phyloP scores from a whole-genome alignment of 2,113 vertebrate genomes.

The Pampusana beccarii region DNA sequence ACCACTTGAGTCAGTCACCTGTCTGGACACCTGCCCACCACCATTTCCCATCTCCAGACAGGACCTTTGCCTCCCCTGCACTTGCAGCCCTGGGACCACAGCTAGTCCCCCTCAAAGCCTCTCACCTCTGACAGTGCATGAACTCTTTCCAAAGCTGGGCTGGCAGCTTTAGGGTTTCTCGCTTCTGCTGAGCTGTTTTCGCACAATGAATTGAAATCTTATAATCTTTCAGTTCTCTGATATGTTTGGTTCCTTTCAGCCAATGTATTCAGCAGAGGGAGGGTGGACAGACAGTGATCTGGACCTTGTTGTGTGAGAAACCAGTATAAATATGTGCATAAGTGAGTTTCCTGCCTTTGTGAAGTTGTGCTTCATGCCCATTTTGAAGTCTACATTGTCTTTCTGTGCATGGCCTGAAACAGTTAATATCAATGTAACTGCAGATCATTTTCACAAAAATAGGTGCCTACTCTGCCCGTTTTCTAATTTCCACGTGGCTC shows the following conservation, averaged over 20 bases:
- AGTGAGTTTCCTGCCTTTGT: conserved; percentile 12
- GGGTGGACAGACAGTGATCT: neutral
- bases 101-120: neutral
- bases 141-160: neutral
- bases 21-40: neutral
- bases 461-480: neutral
- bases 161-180: neutral
- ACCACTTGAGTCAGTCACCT: neutral
- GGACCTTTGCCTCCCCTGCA: neutral
- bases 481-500: neutral
- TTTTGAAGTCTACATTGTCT: neutral
- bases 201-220: neutral
- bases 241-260: neutral
- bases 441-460: neutral
- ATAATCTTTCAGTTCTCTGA: neutral
- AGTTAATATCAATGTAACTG: neutral
- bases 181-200: neutral
- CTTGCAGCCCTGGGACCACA: neutral
- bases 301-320: neutral
- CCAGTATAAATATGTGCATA: neutral
- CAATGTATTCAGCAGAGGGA: neutral
- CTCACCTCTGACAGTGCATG: neutral
- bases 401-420: neutral
- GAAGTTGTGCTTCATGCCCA: neutral
- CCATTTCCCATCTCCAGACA: neutral